phyloP scores from a whole-genome alignment of 2,113 vertebrate genomes.

The Procavia capensis region DNA sequence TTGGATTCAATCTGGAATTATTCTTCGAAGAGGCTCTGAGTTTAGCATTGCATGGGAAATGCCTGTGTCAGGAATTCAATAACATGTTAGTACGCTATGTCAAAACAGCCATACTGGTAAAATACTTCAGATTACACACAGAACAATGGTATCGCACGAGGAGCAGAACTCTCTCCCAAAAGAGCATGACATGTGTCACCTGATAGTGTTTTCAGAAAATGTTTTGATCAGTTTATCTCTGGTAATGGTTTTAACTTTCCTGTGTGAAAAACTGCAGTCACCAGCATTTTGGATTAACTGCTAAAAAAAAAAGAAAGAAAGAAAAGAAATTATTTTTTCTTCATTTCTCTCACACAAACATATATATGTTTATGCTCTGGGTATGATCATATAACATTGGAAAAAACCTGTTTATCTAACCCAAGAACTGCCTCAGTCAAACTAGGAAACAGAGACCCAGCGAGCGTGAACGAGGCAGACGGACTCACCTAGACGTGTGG shows the following conservation, averaged over 20 bases:
- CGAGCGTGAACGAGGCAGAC: background rate
- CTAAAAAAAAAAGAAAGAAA: background rate
- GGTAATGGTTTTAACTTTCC: background rate
- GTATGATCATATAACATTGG: background rate
- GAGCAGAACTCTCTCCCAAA: background rate
- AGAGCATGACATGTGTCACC: background rate
- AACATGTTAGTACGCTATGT: constrained; percentile 38
- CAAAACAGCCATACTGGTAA: constrained; percentile 18
- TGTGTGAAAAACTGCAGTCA: background rate
- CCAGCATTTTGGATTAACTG: background rate
- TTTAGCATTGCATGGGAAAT: constrained; percentile 57
- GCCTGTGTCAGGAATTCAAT: constrained; percentile 53
- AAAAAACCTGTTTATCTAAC: background rate
- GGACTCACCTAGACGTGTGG: background rate
- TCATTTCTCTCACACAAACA: background rate
- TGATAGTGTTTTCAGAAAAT: background rate
- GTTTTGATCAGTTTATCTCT: constrained; percentile 24
- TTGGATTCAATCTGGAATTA: constrained; percentile 66
- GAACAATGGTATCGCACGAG: background rate
- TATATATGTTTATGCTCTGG: too few species aligned
- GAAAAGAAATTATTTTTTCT: background rate
- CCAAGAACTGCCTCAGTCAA: background rate
- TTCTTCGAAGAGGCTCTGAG: constrained; percentile 66
- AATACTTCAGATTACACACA: fast-evolving
- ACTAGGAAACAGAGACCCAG: background rate